Evolutionary conservation across 2,888 invertebrate genomes (phyloP), one percentile per base, ranked within the genome.

Genomic region (Hirtodrosophila trivittata): DNA sequence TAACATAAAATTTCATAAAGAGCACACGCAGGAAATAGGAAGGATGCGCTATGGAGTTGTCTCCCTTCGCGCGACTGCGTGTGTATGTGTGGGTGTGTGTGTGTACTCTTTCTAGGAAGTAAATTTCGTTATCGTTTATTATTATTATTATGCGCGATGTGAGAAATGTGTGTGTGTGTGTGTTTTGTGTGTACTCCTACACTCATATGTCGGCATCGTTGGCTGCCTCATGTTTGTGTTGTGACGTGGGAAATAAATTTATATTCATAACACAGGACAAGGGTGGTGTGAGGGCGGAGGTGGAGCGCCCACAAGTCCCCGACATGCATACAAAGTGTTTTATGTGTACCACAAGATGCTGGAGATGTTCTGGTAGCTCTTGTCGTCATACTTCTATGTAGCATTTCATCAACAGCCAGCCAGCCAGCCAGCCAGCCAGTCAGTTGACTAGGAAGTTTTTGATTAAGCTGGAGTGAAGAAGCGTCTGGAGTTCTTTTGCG

Each of bases 111-210:
- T 46, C 62, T 43, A 70, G 77, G 77, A 86, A 81, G 84, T 84
- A 81, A 83, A 81, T 81, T 81, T 81, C 72, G 81, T 86, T 80
- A 86, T 80, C 84, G 86, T 86, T 86, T 85, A 78, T 86, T 80
- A 86, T 81, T 85, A 84, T 82, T 86, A 87, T 85, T 82, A 85
- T 75, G 73, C 75, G 78, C 78, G 75, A 72, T 80, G 85, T 85
- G 80, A 80, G 85, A 85, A 85, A 74, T 78, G 76, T 83, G 63
- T 83, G 71, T 82, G 60, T 76, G 32, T 9, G 7, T 13, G 8
- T 12, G 4, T 10, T 16, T 12, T 30, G 16, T 3, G 35, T 8
- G 14, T 28, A 28, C n/a, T 3, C 9, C 2, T 28, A 28, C 28
- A 21, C 18, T 21, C 18, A 21, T 21, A 21, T 12, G 47, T 13